phyloP scores from a whole-genome alignment of 2,888 invertebrate genomes.

The Autographa pulchrina region DNA sequence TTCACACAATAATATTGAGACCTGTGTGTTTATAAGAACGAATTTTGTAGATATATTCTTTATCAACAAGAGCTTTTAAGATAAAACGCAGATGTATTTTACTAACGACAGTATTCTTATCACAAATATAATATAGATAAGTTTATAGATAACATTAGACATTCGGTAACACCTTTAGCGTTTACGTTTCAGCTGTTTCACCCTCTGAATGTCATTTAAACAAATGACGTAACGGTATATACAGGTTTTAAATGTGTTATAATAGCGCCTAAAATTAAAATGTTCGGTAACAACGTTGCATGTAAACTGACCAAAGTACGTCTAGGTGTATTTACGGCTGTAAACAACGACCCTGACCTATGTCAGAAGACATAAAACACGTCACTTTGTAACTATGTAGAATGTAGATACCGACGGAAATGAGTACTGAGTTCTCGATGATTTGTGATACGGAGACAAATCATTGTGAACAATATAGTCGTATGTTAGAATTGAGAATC shows the following conservation, averaged over 20 bases:
- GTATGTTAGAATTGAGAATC: neutral
- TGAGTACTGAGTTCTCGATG: conserved; percentile 1
- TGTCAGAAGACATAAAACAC: conserved; percentile 55
- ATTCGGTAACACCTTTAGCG: neutral
- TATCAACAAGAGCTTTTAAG: neutral
- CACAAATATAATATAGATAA: neutral
- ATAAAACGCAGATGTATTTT: neutral
- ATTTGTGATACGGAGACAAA: conserved; percentile 1
- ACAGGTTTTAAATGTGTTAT: neutral
- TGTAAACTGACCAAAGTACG: conserved; percentile 36
- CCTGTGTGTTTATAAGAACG: neutral
- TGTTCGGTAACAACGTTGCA: conserved; percentile 28
- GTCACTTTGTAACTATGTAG: conserved; percentile 26
- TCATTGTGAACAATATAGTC: neutral
- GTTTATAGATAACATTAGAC: neutral
- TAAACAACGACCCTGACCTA: conserved; percentile 57
- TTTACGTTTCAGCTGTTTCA: neutral
- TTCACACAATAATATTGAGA: neutral
- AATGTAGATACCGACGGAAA: conserved; percentile 15
- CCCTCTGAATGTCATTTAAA: neutral
- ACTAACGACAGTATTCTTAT: neutral
- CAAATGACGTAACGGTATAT: neutral
- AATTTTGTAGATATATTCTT: neutral
- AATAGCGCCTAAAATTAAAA: neutral
- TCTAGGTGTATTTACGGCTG: conserved; percentile 42